Percentiles rank a stretch among this genome's conserved stretches.
Conservation (phyloP, 2,113 vertebrate species). For the Cheirogaleus medius region DNA sequence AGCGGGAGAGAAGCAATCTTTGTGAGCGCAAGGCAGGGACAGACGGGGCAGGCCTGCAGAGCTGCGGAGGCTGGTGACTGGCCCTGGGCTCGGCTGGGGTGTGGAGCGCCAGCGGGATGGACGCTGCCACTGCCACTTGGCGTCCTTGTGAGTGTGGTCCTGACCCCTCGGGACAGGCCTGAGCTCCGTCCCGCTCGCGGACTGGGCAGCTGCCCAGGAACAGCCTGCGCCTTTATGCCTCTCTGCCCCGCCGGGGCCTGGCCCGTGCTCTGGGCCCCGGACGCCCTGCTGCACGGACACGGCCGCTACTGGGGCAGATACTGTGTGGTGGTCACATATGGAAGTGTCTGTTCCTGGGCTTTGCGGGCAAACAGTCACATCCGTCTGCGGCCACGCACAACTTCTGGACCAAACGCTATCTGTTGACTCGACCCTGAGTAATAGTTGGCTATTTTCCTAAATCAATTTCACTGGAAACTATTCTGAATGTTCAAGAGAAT, state of each 20-base stretch:
- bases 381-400: rapidly evolving
- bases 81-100: not conserved
- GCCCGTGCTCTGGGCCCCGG: no score
- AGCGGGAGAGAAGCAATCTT: not conserved
- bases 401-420: not conserved
- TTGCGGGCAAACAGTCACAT: not conserved
- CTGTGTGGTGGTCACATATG: not conserved
- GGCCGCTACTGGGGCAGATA: not conserved
- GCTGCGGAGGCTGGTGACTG: not conserved
- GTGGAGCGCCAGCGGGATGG: rapidly evolving
- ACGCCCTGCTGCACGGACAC: not conserved
- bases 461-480: not conserved
- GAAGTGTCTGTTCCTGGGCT: rapidly evolving
- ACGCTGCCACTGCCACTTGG: rapidly evolving
- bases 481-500: not conserved
- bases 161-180: not conserved
- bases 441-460: not conserved
- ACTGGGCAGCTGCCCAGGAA: not conserved
- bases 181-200: rapidly evolving
- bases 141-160: not conserved
- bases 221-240: not conserved
- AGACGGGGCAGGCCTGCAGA: no score
- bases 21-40: not conserved
- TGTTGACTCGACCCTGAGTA: not conserved
- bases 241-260: no score